phyloP scores from a whole-genome alignment of 53 echinoderm and acorn worm species.

The Temnopleurus reevesii region DNA sequence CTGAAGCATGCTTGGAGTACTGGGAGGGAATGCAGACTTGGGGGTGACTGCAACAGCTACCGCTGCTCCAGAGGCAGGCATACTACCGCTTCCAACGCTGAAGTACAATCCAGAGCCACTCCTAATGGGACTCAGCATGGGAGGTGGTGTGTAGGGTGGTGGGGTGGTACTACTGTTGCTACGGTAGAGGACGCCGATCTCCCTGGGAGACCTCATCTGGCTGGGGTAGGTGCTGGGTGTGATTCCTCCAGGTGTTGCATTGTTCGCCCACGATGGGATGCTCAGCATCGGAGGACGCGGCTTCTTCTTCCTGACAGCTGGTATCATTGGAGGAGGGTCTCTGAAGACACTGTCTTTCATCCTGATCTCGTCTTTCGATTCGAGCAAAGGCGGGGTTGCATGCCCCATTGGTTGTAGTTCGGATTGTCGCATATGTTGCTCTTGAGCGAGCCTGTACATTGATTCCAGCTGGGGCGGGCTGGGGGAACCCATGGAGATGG shows the following conservation, averaged over 20 bases:
- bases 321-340: constrained; percentile 77
- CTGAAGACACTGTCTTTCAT: constrained; percentile 75
- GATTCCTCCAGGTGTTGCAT: constrained; percentile 82
- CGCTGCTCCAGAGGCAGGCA: constrained; percentile 35
- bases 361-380: neutral
- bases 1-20: constrained; percentile 91
- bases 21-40: constrained; percentile 71
- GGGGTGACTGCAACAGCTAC: constrained; percentile 53
- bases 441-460: constrained; percentile 41
- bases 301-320: constrained; percentile 85
- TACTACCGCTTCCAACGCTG: constrained; percentile 65
- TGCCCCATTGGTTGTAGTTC: neutral
- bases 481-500: constrained; percentile 49
- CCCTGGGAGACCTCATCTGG: constrained; percentile 98
- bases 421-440: neutral
- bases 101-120: constrained; percentile 98
- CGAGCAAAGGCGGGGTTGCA: constrained; percentile 1
- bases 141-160: constrained; percentile 98
- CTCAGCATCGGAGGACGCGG: constrained; percentile 80
- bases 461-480: constrained; percentile 84
- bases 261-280: constrained; percentile 95
- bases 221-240: constrained; percentile 84
- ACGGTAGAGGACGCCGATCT: constrained; percentile 77
- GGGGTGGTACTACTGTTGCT: constrained; percentile 85
- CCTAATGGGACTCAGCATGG: constrained; percentile 98